Base-by-base conservation (phyloP, 23 tunicate species). In the Halocynthia roretzi region DNA sequence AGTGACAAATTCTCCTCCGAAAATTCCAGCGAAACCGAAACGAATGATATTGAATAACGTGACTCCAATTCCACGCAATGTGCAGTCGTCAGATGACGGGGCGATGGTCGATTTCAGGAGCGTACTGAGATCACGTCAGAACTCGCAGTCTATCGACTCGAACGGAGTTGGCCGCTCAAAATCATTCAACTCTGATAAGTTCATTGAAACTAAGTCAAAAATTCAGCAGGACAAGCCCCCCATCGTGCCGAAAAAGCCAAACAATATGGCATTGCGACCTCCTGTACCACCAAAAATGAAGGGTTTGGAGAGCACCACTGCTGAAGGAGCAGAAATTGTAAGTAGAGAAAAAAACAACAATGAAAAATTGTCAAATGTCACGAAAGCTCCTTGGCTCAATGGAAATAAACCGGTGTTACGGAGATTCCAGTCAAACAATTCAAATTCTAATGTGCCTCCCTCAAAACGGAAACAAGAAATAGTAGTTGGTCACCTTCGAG, bases 41-140 rank as follows among this genome's bases (percentile, higher is more conserved):
- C 78, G 50, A 8, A 7, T 54, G 10, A 21, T 14, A 54, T 71
- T 5, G 15, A 19, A 11, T 15, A 67, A 67, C 17, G 49, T 2
- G 12, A 71, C 5, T 17, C 5, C 78, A 7, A 53, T 50, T 10
- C 50, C 19, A 7, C 10, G 70, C 5, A 65, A 65, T 65, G 78
- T 52, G 40, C 78, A 62, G 0, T 71, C 76, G 49, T 8, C 78
- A 12, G 71, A 70, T 18, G 63, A 70, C 53, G 62, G 14, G n/a
- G 77, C 67, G 68, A 67, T 73, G 56, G 54, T 51, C 2, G 85
- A 86, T 66, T 86, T 86, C 68, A 63, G 91, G 54, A 86, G 91
- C 68, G 85, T 86, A 31, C 64, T 86, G 64, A 79, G 70, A 23
- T 61, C 91, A 8, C 49, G 78, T 55, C 61, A 81, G 48, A 64